Percentiles rank a stretch among this genome's conserved stretches.
phyloP scores from a whole-genome alignment of 2,888 invertebrate species.

The Dryocosmus kuriphilus region DNA sequence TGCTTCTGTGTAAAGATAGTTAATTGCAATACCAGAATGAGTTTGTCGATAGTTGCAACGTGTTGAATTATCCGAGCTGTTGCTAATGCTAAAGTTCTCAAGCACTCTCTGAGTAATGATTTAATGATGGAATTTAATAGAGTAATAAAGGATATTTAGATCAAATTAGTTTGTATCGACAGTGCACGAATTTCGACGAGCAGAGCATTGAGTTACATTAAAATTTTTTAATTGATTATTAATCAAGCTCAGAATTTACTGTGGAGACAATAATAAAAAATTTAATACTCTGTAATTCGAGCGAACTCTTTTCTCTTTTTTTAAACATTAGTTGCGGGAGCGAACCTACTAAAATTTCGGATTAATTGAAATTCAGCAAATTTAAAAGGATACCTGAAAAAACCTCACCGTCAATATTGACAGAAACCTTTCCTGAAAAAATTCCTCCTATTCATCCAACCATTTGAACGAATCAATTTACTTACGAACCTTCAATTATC shows the following conservation, averaged over 20 bases:
- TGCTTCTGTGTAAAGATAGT: slow-evolving; percentile 19
- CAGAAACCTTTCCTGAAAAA: slow-evolving; percentile 21
- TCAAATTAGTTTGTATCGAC: too few relatives aligned
- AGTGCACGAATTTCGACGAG: neutral
- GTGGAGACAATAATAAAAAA: neutral
- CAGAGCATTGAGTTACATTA: neutral
- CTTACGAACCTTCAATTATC: slow-evolving; percentile 28
- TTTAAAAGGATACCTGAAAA: neutral
- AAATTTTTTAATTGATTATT: neutral
- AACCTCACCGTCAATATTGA: slow-evolving; percentile 23
- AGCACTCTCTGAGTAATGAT: neutral
- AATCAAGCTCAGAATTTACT: neutral
- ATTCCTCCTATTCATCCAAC: slow-evolving; percentile 11
- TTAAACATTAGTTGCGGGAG: neutral
- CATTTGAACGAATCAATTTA: slow-evolving; percentile 34
- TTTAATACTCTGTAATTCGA: neutral
- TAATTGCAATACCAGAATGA: slow-evolving; percentile 28
- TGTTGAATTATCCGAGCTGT: neutral
- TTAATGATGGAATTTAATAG: slow-evolving; percentile 3
- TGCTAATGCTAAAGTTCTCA: neutral
- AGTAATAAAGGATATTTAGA: neutral
- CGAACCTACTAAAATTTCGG: neutral
- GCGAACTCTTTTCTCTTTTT: neutral
- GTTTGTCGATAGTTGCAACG: slow-evolving; percentile 16
- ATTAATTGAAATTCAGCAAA: slow-evolving; percentile 20